phyloP scores from a whole-genome alignment of 2,113 vertebrate genomes.

The Heterotis niloticus region DNA sequence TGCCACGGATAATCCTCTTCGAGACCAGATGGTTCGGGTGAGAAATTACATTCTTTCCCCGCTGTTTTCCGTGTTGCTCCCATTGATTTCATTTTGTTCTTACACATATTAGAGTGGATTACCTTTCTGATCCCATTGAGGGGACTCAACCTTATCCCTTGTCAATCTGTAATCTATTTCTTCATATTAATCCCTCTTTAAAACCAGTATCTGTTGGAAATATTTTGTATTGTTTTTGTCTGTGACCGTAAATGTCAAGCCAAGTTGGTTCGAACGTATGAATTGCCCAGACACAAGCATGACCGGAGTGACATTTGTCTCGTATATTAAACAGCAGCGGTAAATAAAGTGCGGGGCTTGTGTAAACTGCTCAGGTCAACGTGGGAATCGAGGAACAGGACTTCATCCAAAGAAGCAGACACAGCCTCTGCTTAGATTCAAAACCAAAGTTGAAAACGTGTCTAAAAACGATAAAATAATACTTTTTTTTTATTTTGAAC shows the following conservation, averaged over 20 bases:
- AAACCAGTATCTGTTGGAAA: constrained; percentile 18
- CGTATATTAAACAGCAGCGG: no score
- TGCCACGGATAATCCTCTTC: constrained; percentile 49
- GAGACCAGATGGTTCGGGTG: constrained; percentile 58
- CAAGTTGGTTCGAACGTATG: constrained; percentile 47
- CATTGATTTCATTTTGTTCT: constrained; percentile 59
- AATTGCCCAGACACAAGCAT: no score
- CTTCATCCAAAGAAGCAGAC: no score
- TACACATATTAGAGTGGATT: constrained; percentile 58
- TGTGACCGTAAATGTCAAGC: constrained; percentile 30
- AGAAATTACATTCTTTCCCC: constrained; percentile 53
- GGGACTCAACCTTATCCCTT: constrained; percentile 45
- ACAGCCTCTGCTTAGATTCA: no score
- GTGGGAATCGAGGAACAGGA: no score
- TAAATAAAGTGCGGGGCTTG: no score
- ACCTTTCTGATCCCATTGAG: constrained; percentile 52
- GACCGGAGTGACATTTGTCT: no score
- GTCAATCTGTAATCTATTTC: constrained; percentile 58
- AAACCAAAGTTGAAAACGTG: no score
- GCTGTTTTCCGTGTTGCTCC: constrained; percentile 48
- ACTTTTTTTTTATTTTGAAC: no score
- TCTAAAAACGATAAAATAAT: no score
- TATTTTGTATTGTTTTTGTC: not conserved
- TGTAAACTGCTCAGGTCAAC: no score
- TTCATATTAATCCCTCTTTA: constrained; percentile 48